Percentiles rank a stretch among this genome's conserved stretches.
phyloP scores from a whole-genome alignment of 1,140 invertebrate species.

The Belonocnema kinseyi region DNA sequence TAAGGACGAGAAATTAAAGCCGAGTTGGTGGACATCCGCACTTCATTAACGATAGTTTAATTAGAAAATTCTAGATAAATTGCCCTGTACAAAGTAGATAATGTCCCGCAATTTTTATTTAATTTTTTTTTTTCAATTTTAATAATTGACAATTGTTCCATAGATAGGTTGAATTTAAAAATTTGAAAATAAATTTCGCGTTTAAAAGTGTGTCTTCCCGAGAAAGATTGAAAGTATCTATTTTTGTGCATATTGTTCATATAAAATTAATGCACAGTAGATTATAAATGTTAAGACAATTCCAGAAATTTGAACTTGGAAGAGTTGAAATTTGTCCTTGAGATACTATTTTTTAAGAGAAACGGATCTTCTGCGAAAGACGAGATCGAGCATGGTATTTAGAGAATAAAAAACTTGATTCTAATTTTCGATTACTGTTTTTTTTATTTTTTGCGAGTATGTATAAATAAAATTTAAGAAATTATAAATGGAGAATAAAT shows the following conservation, averaged over 20 bases:
- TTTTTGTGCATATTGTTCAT: not conserved
- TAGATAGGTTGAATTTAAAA: conserved; percentile 37
- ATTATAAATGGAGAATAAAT: not conserved
- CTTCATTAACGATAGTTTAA: conserved; percentile 56
- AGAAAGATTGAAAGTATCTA: conserved; percentile 35
- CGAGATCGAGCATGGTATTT: not conserved
- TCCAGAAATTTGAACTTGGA: too few species aligned
- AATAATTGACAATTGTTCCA: not conserved
- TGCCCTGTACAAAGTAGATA: conserved; percentile 45
- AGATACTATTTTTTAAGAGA: too few species aligned
- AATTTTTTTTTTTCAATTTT: conserved; percentile 50
- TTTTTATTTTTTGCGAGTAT: too few species aligned
- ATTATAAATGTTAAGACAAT: not conserved
- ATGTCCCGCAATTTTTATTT: conserved; percentile 41
- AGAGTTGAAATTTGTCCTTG: too few species aligned
- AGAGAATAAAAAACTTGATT: conserved; percentile 14
- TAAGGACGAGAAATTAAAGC: conserved; percentile 46
- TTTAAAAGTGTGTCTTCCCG: conserved; percentile 12
- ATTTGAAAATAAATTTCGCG: not conserved
- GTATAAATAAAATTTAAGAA: not conserved
- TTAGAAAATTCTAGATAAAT: conserved; percentile 41
- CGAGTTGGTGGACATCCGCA: conserved; percentile 44
- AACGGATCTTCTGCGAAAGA: not conserved
- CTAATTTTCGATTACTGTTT: not conserved
- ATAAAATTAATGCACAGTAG: not conserved